These are phyloP conservation scores for Carposina sasakii DNA, from an alignment of 1,140 invertebrate genomes.

Conservation along the genomic window DNA sequence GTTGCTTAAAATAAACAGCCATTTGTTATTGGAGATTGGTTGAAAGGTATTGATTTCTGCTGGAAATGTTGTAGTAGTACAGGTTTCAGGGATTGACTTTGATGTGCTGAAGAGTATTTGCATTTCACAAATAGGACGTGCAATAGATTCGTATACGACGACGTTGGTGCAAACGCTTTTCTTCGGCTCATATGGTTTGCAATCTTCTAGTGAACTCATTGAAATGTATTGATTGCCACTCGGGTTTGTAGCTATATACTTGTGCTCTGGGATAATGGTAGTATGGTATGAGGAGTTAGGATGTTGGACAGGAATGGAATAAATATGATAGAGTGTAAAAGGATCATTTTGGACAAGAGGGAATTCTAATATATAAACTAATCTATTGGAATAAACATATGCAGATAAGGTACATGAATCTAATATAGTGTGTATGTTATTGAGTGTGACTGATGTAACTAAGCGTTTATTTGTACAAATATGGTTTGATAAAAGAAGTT, in stretches of 20 bases:
- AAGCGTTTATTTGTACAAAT: conserved; percentile 18
- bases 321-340: conserved; percentile 24
- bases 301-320: conserved; percentile 27
- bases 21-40: too few relatives aligned
- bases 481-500: conserved; percentile 31
- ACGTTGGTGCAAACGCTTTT: too few relatives aligned
- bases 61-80: too few relatives aligned
- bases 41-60: too few relatives aligned
- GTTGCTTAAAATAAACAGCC: too few relatives aligned
- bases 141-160: too few relatives aligned
- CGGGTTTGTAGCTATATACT: conserved; percentile 25
- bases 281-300: conserved; percentile 21
- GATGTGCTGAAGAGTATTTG: too few relatives aligned
- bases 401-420: conserved; percentile 23
- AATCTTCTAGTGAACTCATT: conserved; percentile 23
- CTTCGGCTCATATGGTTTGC: conserved; percentile 17
- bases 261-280: conserved; percentile 31
- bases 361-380: conserved; percentile 30
- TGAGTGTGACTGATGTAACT: conserved; percentile 11
- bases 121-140: too few relatives aligned
- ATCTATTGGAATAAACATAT: conserved; percentile 25
- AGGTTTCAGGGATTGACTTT: too few relatives aligned
- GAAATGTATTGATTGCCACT: conserved; percentile 24
- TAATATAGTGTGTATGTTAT: conserved; percentile 26
- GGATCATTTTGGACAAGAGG: conserved; percentile 21